A percentile compares a stretch with the other conserved stretches of the same genome.
Conservation (phyloP, 2,113 vertebrate species). For the Actenoides hombroni region DNA sequence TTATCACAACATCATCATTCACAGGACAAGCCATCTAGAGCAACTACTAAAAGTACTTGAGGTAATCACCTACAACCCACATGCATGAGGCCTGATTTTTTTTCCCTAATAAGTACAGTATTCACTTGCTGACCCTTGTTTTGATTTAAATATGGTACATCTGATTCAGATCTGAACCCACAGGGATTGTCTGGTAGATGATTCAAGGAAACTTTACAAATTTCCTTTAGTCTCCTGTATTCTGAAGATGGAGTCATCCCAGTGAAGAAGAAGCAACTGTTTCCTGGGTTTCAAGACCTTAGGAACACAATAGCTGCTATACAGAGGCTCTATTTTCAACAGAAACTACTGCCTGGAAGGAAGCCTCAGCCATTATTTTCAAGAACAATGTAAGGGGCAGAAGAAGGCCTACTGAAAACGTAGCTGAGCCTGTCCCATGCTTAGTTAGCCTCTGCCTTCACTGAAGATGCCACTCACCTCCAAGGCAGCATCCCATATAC, state of each 20-base stretch:
- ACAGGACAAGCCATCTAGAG: not conserved
- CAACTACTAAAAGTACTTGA: slow-evolving; percentile 4
- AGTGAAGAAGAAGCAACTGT: not conserved
- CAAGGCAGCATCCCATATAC: not conserved
- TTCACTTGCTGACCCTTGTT: not conserved
- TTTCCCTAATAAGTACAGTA: not conserved
- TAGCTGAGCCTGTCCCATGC: not conserved
- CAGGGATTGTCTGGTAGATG: not conserved
- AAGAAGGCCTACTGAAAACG: not conserved
- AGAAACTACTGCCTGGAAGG: not conserved
- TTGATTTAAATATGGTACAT: not conserved
- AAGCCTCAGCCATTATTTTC: not conserved
- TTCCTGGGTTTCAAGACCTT: not conserved
- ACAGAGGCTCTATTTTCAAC: not conserved
- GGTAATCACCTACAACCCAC: not conserved
- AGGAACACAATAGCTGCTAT: not conserved
- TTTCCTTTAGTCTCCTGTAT: not conserved
- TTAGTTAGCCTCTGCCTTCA: not conserved
- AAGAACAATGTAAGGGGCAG: not conserved
- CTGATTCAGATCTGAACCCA: not conserved
- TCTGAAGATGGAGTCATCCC: not conserved
- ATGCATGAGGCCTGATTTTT: not conserved
- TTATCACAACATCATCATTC: slow-evolving; percentile 29
- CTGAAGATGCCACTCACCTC: not conserved
- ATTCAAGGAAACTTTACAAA: not conserved